Percentiles rank a stretch among this genome's conserved stretches.
Evolutionary conservation across 2,113 vertebrate species (phyloP).

Genomic region (Balaenoptera acutorostrata): DNA sequence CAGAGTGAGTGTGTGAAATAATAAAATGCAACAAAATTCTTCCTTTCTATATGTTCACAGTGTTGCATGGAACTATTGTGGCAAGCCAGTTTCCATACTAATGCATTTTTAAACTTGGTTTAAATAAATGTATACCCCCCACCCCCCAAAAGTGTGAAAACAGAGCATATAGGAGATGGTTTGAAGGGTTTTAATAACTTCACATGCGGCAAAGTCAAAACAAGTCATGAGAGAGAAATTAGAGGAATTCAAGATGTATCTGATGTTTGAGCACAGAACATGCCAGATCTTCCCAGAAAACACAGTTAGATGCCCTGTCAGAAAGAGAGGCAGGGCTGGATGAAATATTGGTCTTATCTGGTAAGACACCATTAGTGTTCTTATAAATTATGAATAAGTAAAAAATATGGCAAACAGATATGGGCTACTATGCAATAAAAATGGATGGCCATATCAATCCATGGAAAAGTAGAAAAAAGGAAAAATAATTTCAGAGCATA

Average conservation of each 20-base stretch:
- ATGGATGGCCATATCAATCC: background rate
- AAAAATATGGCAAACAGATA: background rate
- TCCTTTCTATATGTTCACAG: background rate
- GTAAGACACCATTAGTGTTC: background rate
- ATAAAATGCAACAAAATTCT: background rate
- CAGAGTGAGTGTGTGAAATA: background rate
- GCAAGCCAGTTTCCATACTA: background rate
- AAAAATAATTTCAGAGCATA: background rate
- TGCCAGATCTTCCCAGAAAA: background rate
- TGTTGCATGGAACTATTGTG: background rate
- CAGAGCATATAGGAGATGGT: background rate
- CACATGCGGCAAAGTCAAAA: background rate
- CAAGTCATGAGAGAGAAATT: background rate
- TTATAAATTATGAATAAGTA: background rate
- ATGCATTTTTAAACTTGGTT: constrained; percentile 19
- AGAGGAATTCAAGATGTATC: background rate
- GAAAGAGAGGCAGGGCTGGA: background rate
- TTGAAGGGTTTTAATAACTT: background rate
- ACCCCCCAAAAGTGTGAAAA: background rate
- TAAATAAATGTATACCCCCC: background rate
- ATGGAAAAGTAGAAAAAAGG: background rate
- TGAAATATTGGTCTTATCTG: background rate
- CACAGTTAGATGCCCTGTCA: background rate
- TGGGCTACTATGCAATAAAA: background rate
- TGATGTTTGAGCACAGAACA: background rate